A percentile compares a stretch with the other conserved stretches of the same genome.
Evolutionary conservation across 2,888 invertebrate species (phyloP).

Genomic region (Sphaerolaimus hirsutus): DNA sequence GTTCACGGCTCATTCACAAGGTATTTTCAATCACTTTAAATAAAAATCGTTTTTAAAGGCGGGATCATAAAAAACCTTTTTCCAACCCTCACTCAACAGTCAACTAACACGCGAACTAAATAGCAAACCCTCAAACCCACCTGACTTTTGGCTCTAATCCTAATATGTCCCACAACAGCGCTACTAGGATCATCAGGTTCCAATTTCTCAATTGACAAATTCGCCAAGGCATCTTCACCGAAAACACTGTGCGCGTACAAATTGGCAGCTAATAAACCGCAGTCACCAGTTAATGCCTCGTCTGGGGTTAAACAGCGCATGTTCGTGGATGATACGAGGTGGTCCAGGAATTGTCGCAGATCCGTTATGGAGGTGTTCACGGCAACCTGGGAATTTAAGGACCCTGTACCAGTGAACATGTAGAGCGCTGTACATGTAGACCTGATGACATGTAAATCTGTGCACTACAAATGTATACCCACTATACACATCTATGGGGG

Average conservation of each 20-base stretch:
- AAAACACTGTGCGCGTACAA: constrained; percentile 57
- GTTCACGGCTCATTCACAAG: too few species aligned
- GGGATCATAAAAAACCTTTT: too few species aligned
- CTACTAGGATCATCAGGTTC: constrained; percentile 36
- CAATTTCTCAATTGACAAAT: constrained; percentile 79
- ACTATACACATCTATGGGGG: background rate
- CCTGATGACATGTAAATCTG: too few species aligned
- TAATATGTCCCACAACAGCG: constrained; percentile 80
- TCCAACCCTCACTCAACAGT: constrained; percentile 36
- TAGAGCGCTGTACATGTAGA: too few species aligned
- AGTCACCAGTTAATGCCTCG: constrained; percentile 44
- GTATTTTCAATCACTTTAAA: too few species aligned
- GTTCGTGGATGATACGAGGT: constrained; percentile 75
- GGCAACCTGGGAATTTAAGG: constrained; percentile 44
- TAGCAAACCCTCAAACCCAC: constrained; percentile 29
- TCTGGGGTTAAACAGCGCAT: constrained; percentile 97
- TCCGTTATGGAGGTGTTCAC: constrained; percentile 77
- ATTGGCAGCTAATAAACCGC: constrained; percentile 98
- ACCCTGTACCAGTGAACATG: too few species aligned
- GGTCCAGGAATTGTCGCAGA: constrained; percentile 67
- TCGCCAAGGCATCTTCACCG: constrained; percentile 92
- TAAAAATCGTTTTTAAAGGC: too few species aligned
- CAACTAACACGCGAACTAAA: constrained; percentile 7
- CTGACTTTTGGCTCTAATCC: constrained; percentile 94
- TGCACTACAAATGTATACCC: background rate